Base-by-base conservation (phyloP, 2,113 vertebrate genomes). In the Dipodomys spectabilis region DNA sequence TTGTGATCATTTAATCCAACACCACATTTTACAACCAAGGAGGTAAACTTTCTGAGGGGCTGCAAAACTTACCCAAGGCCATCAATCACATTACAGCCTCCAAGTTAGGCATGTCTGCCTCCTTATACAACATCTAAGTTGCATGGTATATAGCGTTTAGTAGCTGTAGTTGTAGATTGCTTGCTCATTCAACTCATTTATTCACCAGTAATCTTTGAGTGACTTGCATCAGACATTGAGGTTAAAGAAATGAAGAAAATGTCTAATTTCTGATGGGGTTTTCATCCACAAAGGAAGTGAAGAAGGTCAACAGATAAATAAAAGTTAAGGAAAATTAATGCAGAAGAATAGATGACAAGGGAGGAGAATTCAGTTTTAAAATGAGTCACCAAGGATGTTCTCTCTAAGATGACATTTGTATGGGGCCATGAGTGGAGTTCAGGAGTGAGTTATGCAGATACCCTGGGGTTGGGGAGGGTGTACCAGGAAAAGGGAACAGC, bases 1-100 rank as follows among this genome's bases (percentile, higher is more conserved):
- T 74, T 86, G 35, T 78, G 65, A 77, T 69, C 45, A 95, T 75
- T 88, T 94, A 96, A 92, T 90, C 28, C 79, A 88, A 95, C 18
- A 72, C 20, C 64, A 95, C 35, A 88, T 94, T 94, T 94, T 93
- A 95, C 78, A 95, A 75, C 22, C 60, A 69, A 93, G 74, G 45
- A 82, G 35, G n/a, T 65, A 90, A 67, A 94, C 82, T 64, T 87
- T 62, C 44, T 19, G 60, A 73, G 39, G 92, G 57, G 27, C 39
- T 93, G 64, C 18, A 44, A 57, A 95, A 49, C 16, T 74, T 72
- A 12, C 4, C 64, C 85, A 92, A 95, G 74, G 88, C 93, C 88
- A 85, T 10, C 10, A 30, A 67, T 44, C 4, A 32, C 35, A 18
- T 62, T 45, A 92, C 13, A 27, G 9, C 32, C 71, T 88, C 81